A percentile compares a stretch with the other conserved stretches of the same genome.
Conservation (phyloP, 1,140 invertebrate species). For the Drosophila nannoptera region DNA sequence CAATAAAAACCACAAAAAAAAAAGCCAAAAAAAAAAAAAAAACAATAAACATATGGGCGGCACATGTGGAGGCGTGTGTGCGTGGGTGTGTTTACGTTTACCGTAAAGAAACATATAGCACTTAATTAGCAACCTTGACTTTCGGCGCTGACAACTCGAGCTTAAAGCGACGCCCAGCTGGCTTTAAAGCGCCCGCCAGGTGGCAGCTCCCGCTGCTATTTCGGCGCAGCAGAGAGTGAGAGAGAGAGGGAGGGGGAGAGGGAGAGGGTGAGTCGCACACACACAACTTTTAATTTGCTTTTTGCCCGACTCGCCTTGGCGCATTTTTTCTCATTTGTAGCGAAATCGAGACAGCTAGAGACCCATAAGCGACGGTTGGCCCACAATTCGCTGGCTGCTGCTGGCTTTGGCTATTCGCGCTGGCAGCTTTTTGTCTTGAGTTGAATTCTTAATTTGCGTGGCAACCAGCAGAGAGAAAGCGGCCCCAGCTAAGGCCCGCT, state of each 20-base stretch:
- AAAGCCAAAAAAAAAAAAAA: not conserved
- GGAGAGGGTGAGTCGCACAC: no score
- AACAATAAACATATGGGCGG: not conserved
- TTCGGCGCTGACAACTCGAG: slow-evolving; percentile 32
- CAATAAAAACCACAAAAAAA: slow-evolving; percentile 50
- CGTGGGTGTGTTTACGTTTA: not conserved
- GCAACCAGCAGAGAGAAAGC: slow-evolving; percentile 55
- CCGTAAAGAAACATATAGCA: slow-evolving; percentile 32
- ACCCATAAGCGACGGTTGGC: slow-evolving; percentile 59
- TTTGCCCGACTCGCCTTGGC: slow-evolving; percentile 54
- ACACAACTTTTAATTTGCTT: slow-evolving; percentile 74
- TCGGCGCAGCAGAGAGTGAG: no score
- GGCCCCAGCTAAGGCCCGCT: slow-evolving; percentile 6
- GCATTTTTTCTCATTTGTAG: slow-evolving; percentile 65
- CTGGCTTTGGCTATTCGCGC: slow-evolving; percentile 39
- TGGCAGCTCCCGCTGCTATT: not conserved
- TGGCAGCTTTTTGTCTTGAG: slow-evolving; percentile 55
- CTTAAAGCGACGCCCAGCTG: slow-evolving; percentile 23
- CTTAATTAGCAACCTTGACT: slow-evolving; percentile 77
- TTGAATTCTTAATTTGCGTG: slow-evolving; percentile 74
- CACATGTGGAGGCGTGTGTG: not conserved
- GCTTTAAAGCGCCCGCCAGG: slow-evolving; percentile 51
- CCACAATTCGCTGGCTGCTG: slow-evolving; percentile 36
- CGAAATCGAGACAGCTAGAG: slow-evolving; percentile 75
- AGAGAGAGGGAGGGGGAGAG: no score